Base-by-base conservation (phyloP, 2,888 invertebrate genomes). In the Hemistola chrysoprasaria region DNA sequence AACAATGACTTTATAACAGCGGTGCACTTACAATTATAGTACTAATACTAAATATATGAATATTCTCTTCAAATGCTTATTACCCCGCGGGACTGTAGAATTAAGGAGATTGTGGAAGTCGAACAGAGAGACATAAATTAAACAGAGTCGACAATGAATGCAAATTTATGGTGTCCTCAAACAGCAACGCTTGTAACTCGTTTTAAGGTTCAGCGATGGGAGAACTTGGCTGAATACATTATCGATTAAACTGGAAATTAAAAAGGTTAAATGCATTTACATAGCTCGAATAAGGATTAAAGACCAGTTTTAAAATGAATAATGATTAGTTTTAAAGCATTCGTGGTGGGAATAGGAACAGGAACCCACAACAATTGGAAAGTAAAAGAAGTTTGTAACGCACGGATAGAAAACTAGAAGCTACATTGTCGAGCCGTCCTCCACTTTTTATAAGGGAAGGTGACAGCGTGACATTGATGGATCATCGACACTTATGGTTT, bases 401-500 rank as follows among this genome's bases (percentile, higher is more conserved):
- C 2, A 3, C 4, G 11, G 11, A 22, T 24, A 23, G 23, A 11
- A 22, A 34, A 43, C 38, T 8, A 33, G 43, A 29, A 8, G n/a
- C 16, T 22, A 34, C 23, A 33, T 41, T 39, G 31, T 43, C 20
- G 35, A 38, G 31, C 26, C 43, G 50, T 54, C 53, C 55, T 55
- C 46, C 55, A 55, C 55, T 59, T 49, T 50, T 47, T 47, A 46
- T 47, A 52, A 44, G 51, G 43, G 41, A 57, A 60, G 55, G 59
- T 56, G 61, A 59, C 56, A 61, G 64, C 59, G 46, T 68, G 78
- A 74, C 78, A 66, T 66, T 78, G 77, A 81, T 72, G 59, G 68
- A 78, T 77, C 64, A 71, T 73, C 69, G 65, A 63, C 69, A 63
- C 59, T 44, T 42, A 9, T 11, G 7, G 53, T 62, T 48, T 56